These are phyloP conservation scores for Liposcelis brunnea DNA, from an alignment of 2,888 invertebrate species.

Conservation along the genomic window DNA sequence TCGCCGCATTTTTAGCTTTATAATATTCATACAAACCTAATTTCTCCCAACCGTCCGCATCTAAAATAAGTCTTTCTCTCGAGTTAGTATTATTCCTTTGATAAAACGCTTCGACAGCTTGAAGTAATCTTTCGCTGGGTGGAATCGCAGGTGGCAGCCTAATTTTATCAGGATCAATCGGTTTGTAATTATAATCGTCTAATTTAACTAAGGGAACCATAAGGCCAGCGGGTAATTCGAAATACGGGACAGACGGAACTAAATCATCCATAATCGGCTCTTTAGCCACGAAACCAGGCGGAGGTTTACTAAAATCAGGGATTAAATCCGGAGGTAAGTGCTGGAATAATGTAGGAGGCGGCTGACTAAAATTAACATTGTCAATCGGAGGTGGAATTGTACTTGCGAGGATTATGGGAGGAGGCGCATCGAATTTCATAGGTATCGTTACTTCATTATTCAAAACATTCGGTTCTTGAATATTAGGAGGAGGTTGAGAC, in stretches of 20 bases:
- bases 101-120: constrained; percentile 93
- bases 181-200: constrained; percentile 77
- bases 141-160: constrained; percentile 89
- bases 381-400: constrained; percentile 22
- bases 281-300: constrained; percentile 51
- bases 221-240: constrained; percentile 89
- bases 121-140: constrained; percentile 78
- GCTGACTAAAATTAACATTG: constrained; percentile 33
- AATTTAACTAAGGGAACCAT: constrained; percentile 94
- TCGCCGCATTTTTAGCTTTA: constrained; percentile 84
- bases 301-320: constrained; percentile 74
- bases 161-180: constrained; percentile 77
- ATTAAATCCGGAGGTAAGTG: constrained; percentile 18
- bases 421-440: constrained; percentile 1
- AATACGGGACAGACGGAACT: constrained; percentile 86
- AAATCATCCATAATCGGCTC: constrained; percentile 45
- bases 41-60: constrained; percentile 92
- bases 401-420: constrained; percentile 18
- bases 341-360: constrained; percentile 37
- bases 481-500: no score
- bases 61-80: constrained; percentile 11
- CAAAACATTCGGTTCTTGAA: no score
- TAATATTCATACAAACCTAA: constrained; percentile 94
- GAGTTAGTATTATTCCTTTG: background rate
- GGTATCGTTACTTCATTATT: no score